A percentile compares a stretch with the other conserved stretches of the same genome.
These are phyloP conservation scores for Pseudorhombus dupliciocellatus DNA, from an alignment of 2,113 vertebrate genomes.

Conservation along the genomic window DNA sequence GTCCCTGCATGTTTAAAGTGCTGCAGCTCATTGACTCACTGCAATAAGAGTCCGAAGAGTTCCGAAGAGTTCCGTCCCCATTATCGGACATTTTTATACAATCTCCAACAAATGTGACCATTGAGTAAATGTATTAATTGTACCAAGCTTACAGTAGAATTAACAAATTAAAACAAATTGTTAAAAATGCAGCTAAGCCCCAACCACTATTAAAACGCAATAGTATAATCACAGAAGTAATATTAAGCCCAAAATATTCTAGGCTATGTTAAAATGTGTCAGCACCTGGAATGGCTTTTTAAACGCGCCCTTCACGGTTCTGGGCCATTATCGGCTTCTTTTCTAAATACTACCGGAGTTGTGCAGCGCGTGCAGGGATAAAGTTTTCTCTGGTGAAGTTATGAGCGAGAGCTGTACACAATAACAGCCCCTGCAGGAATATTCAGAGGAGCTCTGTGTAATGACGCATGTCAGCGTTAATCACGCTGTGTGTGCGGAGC, in stretches of 20 bases:
- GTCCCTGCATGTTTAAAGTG: background rate
- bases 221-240: background rate
- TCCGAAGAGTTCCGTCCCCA: background rate
- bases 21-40: background rate
- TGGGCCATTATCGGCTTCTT: no score
- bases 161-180: background rate
- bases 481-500: background rate
- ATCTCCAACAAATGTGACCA: background rate
- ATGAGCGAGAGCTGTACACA: background rate
- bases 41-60: background rate
- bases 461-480: constrained; percentile 13
- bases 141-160: background rate
- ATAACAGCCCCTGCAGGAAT: constrained; percentile 20
- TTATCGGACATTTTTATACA: background rate
- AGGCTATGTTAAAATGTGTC: no score
- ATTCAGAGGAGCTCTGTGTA: constrained; percentile 11
- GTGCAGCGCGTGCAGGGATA: no score
- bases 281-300: background rate
- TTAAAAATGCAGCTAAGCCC: no score
- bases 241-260: no score
- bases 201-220: background rate
- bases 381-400: background rate
- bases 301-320: background rate
- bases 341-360: no score
- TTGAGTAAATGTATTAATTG: background rate